Percentiles rank a stretch among this genome's conserved stretches.
Evolutionary conservation across 2,888 invertebrate species (phyloP).

Genomic region (Pimpla rufipes): DNA sequence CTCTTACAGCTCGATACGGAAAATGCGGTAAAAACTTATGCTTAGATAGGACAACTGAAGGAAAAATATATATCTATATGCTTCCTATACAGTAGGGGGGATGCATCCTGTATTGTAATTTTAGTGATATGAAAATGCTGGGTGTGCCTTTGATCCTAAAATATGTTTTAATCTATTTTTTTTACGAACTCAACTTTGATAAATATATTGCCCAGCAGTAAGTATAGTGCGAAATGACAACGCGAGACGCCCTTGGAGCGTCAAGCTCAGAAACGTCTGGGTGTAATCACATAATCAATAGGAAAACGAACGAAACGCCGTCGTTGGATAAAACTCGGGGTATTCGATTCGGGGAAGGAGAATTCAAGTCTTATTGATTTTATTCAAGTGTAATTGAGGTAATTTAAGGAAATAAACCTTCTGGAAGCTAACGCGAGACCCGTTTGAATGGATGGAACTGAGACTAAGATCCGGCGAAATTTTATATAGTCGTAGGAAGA

Average conservation of each 20-base stretch:
- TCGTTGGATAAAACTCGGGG: slow-evolving; percentile 18
- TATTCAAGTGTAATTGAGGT: slow-evolving; percentile 64
- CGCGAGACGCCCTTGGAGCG: slow-evolving; percentile 21
- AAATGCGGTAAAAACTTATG: slow-evolving; percentile 61
- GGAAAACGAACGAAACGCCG: slow-evolving; percentile 25
- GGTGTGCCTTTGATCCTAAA: slow-evolving; percentile 27
- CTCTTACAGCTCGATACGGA: slow-evolving; percentile 44
- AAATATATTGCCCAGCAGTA: slow-evolving; percentile 48
- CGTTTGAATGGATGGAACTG: slow-evolving; percentile 76
- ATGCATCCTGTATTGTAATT: slow-evolving; percentile 55
- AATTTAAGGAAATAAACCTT: slow-evolving; percentile 37
- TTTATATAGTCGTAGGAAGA: slow-evolving; percentile 27
- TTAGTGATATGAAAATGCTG: slow-evolving; percentile 63
- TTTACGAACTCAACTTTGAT: slow-evolving; percentile 27
- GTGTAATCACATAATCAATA: slow-evolving; percentile 40
- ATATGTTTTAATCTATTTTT: slow-evolving; percentile 24
- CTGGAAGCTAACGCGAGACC: slow-evolving; percentile 76
- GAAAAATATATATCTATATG: slow-evolving; percentile 25
- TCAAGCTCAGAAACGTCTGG: slow-evolving; percentile 15
- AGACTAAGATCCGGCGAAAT: slow-evolving; percentile 36
- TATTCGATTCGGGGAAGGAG: slow-evolving; percentile 31
- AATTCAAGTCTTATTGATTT: slow-evolving; percentile 50
- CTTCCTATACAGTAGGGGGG: slow-evolving; percentile 31
- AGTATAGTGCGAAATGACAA: slow-evolving; percentile 59
- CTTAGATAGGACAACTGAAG: slow-evolving; percentile 48